Conservation (phyloP, 2,888 invertebrate genomes). For the Cacoxenus indagator region DNA sequence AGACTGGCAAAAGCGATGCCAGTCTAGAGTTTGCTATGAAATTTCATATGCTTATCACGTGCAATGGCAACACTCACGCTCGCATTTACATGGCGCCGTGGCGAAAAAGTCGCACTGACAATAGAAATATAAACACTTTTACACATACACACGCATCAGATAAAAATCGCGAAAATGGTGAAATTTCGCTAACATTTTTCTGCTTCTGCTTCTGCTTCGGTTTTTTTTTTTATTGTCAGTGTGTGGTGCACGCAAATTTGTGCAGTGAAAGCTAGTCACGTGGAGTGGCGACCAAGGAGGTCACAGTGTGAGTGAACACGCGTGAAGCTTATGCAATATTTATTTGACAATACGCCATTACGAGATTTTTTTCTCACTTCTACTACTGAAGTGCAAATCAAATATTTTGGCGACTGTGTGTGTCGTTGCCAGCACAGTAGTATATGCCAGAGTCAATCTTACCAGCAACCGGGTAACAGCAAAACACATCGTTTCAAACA, state of each 20-base stretch:
- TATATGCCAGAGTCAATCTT: conserved; percentile 58
- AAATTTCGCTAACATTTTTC: not conserved
- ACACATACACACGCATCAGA: not conserved
- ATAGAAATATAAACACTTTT: conserved; percentile 18
- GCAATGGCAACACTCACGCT: conserved; percentile 39
- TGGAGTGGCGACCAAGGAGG: not conserved
- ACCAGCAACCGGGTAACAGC: conserved; percentile 59
- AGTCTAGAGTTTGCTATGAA: conserved; percentile 56
- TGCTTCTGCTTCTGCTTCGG: conserved; percentile 20
- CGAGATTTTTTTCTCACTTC: not conserved
- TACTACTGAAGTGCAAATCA: not conserved
- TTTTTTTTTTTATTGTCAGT: conserved; percentile 17
- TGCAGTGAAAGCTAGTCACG: not conserved
- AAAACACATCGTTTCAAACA: not conserved
- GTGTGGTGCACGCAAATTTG: not conserved
- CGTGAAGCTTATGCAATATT: not conserved
- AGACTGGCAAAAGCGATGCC: not conserved
- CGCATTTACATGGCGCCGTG: conserved; percentile 10
- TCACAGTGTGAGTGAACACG: not conserved
- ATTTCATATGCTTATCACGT: conserved; percentile 64
- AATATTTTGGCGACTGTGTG: not conserved
- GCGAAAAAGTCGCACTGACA: conserved; percentile 24
- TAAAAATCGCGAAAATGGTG: conserved; percentile 9
- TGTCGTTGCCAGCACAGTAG: not conserved
- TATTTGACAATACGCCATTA: not conserved